A percentile compares a stretch with the other conserved stretches of the same genome.
These are phyloP conservation scores for Struthio camelus DNA, from an alignment of 2,113 vertebrate genomes.

Conservation along the genomic window DNA sequence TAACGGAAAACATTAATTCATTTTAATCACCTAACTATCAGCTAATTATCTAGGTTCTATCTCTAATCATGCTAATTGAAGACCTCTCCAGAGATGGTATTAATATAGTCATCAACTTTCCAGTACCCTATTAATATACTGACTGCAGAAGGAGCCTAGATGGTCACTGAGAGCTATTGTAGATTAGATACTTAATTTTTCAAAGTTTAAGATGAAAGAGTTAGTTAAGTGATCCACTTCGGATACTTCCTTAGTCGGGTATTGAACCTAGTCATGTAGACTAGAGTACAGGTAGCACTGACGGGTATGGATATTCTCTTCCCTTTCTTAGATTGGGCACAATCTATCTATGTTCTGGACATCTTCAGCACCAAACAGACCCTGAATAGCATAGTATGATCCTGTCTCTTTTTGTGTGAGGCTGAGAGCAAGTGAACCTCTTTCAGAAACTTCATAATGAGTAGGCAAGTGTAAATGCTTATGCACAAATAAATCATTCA, in stretches of 20 bases:
- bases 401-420: neutral
- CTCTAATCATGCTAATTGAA: neutral
- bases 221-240: neutral
- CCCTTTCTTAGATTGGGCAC: neutral
- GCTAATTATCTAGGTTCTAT: neutral
- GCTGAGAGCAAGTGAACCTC: neutral
- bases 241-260: neutral
- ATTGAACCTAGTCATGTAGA: neutral
- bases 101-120: neutral
- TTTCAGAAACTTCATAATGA: neutral
- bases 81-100: neutral
- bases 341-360: neutral
- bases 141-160: neutral
- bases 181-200: neutral
- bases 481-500: neutral
- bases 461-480: neutral
- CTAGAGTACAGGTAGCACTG: neutral
- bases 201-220: neutral
- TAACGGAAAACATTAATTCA: neutral
- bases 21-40: neutral
- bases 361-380: neutral
- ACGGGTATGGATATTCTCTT: neutral
- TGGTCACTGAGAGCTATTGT: neutral
- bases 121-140: neutral
- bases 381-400: neutral